These are phyloP conservation scores for Choristoneura fumiferana DNA, from an alignment of 1,140 invertebrate genomes.

Conservation along the genomic window DNA sequence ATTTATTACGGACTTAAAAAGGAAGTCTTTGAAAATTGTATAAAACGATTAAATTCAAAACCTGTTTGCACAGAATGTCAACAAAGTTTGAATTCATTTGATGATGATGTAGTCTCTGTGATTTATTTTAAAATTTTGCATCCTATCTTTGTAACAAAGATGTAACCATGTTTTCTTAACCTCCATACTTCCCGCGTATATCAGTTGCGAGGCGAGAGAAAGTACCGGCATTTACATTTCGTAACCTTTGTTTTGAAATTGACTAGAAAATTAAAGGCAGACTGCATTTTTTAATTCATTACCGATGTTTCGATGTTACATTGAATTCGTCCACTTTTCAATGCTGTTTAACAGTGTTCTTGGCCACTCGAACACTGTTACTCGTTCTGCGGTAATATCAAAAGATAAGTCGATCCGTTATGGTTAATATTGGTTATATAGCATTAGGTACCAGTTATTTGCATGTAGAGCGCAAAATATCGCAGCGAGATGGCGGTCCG, in stretches of 20 bases:
- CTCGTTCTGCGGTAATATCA: too few relatives aligned
- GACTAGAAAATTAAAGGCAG: slow-evolving; percentile 39
- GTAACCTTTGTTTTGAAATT: slow-evolving; percentile 52
- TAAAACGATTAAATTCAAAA: too few relatives aligned
- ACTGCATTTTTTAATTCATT: background rate
- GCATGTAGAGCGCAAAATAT: slow-evolving; percentile 37
- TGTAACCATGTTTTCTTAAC: slow-evolving; percentile 68
- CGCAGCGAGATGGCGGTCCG: slow-evolving; percentile 15
- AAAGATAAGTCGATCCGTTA: too few relatives aligned
- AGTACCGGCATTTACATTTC: slow-evolving; percentile 57
- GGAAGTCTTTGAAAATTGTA: too few relatives aligned
- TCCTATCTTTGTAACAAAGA: slow-evolving; percentile 39
- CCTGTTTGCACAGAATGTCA: too few relatives aligned
- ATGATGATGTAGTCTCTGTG: slow-evolving; percentile 29
- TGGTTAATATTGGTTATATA: too few relatives aligned
- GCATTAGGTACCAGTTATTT: slow-evolving; percentile 21
- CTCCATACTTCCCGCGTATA: slow-evolving; percentile 56
- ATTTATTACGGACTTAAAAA: too few relatives aligned
- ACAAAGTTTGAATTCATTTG: slow-evolving; percentile 20
- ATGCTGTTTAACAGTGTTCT: too few relatives aligned
- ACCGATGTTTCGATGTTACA: too few relatives aligned
- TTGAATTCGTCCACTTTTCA: too few relatives aligned
- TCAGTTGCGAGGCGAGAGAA: slow-evolving; percentile 61
- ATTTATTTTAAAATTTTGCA: slow-evolving; percentile 33
- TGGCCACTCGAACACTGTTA: too few relatives aligned